Evolutionary conservation across 2,113 vertebrate species (phyloP).

Genomic region (Ranitomeya imitator): DNA sequence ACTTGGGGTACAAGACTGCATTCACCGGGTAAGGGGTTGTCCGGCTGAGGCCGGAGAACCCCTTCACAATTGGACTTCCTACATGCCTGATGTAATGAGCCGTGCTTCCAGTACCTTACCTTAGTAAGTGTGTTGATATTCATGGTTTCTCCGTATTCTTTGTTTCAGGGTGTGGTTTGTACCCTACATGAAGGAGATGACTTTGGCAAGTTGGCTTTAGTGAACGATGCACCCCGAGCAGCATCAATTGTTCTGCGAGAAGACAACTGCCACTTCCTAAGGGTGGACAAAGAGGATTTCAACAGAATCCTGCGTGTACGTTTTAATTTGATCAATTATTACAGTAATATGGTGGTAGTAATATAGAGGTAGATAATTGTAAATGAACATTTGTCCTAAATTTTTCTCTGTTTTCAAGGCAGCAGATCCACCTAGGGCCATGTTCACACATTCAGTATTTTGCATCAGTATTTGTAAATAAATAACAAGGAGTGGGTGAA

Average conservation of each 20-base stretch:
- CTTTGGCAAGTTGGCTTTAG: slow-evolving; percentile 96
- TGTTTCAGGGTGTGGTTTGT: slow-evolving; percentile 90
- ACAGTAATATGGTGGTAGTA: not conserved
- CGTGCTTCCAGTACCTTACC: too few species aligned
- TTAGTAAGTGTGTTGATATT: not conserved
- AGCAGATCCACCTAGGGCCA: not conserved
- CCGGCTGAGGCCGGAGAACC: too few species aligned
- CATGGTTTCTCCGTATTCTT: not conserved
- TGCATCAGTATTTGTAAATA: too few species aligned
- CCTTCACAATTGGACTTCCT: too few species aligned
- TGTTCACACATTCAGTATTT: too few species aligned
- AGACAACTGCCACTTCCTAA: slow-evolving; percentile 96
- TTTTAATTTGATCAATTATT: not conserved
- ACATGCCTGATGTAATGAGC: too few species aligned
- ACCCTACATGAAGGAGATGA: slow-evolving; percentile 95
- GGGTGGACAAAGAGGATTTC: slow-evolving; percentile 98
- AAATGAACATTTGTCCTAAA: not conserved
- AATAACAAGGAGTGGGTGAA: too few species aligned
- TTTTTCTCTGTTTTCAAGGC: not conserved
- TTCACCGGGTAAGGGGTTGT: too few species aligned
- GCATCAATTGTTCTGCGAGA: slow-evolving; percentile 95
- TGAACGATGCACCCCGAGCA: slow-evolving; percentile 95
- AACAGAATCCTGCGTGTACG: slow-evolving; percentile 95
- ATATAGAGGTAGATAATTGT: not conserved
- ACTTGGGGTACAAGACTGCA: too few species aligned